Evolutionary conservation across 2,113 vertebrate genomes (phyloP).

Genomic region (Ceyx cyanopectus): DNA sequence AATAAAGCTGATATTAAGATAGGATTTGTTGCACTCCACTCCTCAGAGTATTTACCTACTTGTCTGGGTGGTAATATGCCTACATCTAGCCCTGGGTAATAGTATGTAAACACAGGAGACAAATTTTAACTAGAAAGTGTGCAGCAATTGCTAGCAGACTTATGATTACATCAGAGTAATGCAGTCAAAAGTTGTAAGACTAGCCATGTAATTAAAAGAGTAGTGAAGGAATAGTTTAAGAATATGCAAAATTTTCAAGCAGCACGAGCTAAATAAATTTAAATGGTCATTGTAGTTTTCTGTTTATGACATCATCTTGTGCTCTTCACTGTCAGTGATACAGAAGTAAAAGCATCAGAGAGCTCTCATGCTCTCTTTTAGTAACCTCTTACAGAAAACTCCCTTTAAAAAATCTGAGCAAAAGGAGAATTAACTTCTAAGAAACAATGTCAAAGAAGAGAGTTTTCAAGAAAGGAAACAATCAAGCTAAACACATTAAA

Average conservation of each 20-base stretch:
- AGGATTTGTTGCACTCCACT: not conserved
- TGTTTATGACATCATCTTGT: not conserved
- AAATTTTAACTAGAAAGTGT: conserved; percentile 16
- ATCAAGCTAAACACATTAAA: not conserved
- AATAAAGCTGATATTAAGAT: conserved; percentile 6
- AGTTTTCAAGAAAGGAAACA: not conserved
- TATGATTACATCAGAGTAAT: conserved; percentile 30
- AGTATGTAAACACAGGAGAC: not conserved
- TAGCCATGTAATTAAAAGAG: not conserved
- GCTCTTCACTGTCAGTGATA: not conserved
- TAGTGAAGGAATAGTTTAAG: conserved; percentile 5
- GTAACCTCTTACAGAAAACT: not conserved
- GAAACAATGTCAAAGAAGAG: not conserved
- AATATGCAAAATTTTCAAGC: not conserved
- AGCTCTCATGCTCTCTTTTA: not conserved
- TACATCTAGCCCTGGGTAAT: not conserved
- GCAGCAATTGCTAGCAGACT: not conserved
- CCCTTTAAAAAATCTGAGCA: not conserved
- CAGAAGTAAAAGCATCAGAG: not conserved
- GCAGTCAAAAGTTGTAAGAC: not conserved
- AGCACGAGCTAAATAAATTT: not conserved
- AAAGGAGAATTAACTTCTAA: not conserved
- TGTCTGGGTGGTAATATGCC: not conserved
- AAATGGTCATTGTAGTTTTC: not conserved
- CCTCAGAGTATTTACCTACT: not conserved